Percentiles rank a stretch among this genome's conserved stretches.
phyloP scores from a whole-genome alignment of 2,113 vertebrate genomes.

The Galbula dea region DNA sequence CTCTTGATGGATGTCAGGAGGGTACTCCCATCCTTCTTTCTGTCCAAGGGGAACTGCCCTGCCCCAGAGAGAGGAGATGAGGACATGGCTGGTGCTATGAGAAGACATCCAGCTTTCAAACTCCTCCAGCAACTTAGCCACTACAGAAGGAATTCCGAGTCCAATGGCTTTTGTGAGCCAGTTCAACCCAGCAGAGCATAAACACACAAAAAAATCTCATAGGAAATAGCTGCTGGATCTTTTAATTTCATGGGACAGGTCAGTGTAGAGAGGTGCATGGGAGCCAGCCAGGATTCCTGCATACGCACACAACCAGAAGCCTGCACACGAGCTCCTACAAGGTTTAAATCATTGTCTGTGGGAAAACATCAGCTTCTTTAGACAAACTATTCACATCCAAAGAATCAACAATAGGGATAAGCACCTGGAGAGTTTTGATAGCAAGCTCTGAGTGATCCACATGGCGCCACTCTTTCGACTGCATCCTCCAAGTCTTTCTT shows the following conservation, averaged over 20 bases:
- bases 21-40: background rate
- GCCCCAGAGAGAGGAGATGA: background rate
- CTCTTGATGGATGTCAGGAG: background rate
- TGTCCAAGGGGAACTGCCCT: background rate
- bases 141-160: background rate
- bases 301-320: background rate
- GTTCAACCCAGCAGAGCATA: background rate
- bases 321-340: background rate
- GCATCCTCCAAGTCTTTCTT: background rate
- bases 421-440: background rate
- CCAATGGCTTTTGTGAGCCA: background rate
- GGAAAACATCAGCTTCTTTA: background rate
- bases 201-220: background rate
- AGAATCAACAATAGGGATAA: background rate
- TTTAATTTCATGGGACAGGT: background rate
- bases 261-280: background rate
- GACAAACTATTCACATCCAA: background rate
- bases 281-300: slow-evolving; percentile 24
- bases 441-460: background rate
- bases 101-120: background rate
- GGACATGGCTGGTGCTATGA: background rate
- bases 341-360: slow-evolving; percentile 1
- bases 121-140: background rate
- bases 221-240: slow-evolving; percentile 24
- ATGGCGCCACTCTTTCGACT: background rate